Evolutionary conservation across 2,888 invertebrate genomes (phyloP), one percentile per base, ranked within the genome.

Genomic region (Eilema griseolum): DNA sequence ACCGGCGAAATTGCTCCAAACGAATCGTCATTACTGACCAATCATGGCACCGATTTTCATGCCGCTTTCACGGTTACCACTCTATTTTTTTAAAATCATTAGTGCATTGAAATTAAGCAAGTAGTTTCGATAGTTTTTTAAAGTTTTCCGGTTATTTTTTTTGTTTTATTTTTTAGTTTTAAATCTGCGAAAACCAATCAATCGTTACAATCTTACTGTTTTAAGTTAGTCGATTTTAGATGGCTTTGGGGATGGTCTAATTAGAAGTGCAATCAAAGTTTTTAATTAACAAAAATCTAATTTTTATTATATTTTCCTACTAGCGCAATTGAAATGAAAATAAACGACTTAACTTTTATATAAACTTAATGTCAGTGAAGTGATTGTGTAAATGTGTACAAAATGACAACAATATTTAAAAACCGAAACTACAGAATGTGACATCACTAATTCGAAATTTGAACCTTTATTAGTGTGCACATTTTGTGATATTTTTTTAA

Each of bases 1-100:
- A 90, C 92, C 92, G 83, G 90, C 91, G 88, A 93, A 93, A 93
- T 93, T 91, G 87, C 87, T 88, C 89, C 87, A 90, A 91, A 90
- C 89, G 89, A 92, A 90, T 90, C 90, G 88, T 80, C 87, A 87
- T 86, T 89, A 84, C 82, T 86, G 83, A 88, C 89, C 90, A 90
- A 92, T 91, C 87, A 88, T 78, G 83, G 82, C 77, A 80, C 79
- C 81, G 87, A 92, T 91, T 92, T 90, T 86, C 75, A 91, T 88
- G 90, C 88, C 85, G 83, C 90, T 92, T 93, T 93, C 93, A 93
- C 92, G 92, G 90, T 91, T 78, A 79, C 81, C 76, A 84, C 73
- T 85, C 71, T 81, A 75, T 88, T 90, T 91, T 90, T 89, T 83
- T 67, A 80, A 90, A 91, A 90, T 75, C 92, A 92, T 92, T 91